A percentile compares a stretch with the other conserved stretches of the same genome.
Conservation (phyloP, 2,888 invertebrate species). For the Hyalella azteca region DNA sequence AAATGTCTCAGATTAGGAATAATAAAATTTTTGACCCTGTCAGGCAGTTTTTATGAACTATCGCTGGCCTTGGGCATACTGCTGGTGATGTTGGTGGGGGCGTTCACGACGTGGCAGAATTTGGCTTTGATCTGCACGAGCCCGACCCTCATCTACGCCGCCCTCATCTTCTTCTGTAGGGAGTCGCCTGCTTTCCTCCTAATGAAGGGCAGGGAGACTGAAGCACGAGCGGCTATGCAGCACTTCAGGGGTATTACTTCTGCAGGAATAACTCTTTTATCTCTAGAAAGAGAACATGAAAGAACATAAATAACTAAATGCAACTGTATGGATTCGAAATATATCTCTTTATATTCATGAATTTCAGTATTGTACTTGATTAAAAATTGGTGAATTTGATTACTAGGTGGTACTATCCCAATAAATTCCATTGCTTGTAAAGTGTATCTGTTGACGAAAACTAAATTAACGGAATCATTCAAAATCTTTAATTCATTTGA, state of each 20-base stretch:
- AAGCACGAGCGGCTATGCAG: conserved; percentile 15
- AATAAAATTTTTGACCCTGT: too few relatives aligned
- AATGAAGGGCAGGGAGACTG: not conserved
- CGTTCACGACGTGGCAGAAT: not conserved
- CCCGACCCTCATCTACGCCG: not conserved
- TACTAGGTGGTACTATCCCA: not conserved
- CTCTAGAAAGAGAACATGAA: too few relatives aligned
- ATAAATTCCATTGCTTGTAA: not conserved
- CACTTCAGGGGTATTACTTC: conserved; percentile 21
- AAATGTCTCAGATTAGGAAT: too few relatives aligned
- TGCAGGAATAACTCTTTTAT: too few relatives aligned
- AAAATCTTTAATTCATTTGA: too few relatives aligned
- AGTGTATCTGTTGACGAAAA: not conserved
- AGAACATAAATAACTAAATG: too few relatives aligned
- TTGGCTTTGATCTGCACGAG: not conserved
- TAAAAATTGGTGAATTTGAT: not conserved
- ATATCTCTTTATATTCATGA: too few relatives aligned
- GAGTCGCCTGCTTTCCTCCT: conserved; percentile 20
- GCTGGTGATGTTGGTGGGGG: conserved; percentile 17
- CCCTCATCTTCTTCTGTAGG: not conserved
- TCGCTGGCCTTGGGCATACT: conserved; percentile 13
- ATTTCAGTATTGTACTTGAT: too few relatives aligned
- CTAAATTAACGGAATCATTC: not conserved
- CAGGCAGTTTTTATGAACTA: conserved; percentile 8
- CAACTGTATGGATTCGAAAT: too few relatives aligned